Base-by-base conservation (phyloP, 2,113 vertebrate genomes). In the Anguilla japonica region DNA sequence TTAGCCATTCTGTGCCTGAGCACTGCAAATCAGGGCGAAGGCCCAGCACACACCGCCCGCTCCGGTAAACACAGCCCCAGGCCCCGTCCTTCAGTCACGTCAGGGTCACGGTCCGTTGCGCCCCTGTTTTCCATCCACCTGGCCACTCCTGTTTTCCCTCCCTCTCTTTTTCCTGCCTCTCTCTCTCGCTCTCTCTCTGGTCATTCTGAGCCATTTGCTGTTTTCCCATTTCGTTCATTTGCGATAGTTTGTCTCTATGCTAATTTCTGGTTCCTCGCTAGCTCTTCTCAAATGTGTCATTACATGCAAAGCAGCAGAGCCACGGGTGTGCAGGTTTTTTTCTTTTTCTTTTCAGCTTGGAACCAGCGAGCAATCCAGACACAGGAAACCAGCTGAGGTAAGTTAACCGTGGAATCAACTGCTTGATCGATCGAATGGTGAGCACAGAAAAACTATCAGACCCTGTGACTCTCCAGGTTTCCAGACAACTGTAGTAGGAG, bases 11-110 rank as follows among this genome's bases (percentile, higher is more conserved):
- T 84, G 41, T 85, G 50, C 60, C 83, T 20, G 81, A 41, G 41
- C 82, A 81, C 82, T 79, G 88, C 86, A 87, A 87, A 90, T 89
- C 86, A 81, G 60, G 84, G 80, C 39, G 39, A 87, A 88, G 87
- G 83, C 83, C 86, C 57, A 39, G 34, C 41, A 79, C 81, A 81
- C 82, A 56, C 85, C 78, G 43, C 50, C 85, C 86, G 75, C 84
- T 84, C 56, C 22, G 29, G 60, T 56, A 81, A 79, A 80, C 71
- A 83, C 83, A 83, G 50, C 71, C 26, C 43, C 40, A 43, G 39
- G 13, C 40, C 41, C 80, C 41, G 80, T 46, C 80, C 40, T 40
- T 46, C 84, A 39, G n/a, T 75, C 43, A 20, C 14, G 41, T 79
- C 84, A 40, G 16, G 46, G n/a, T 79, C 50, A 79, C 41, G 26